Evolutionary conservation across 1,140 invertebrate genomes (phyloP).

Genomic region (Archivesica marissinica): DNA sequence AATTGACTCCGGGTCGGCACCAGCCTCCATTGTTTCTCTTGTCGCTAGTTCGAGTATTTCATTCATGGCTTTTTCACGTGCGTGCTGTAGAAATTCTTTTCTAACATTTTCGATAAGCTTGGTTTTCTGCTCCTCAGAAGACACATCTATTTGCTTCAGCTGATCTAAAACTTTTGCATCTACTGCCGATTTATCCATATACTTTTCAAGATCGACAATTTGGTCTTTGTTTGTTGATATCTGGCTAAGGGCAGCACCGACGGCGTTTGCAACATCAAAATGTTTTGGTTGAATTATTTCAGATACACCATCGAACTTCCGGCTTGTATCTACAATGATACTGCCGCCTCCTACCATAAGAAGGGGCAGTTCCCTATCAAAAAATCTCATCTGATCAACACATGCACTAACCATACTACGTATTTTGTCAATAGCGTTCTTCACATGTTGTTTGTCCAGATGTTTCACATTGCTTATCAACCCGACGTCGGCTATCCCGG

Average conservation of each 20-base stretch:
- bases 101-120: constrained; percentile 31
- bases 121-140: constrained; percentile 29
- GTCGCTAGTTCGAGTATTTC: constrained; percentile 59
- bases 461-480: constrained; percentile 66
- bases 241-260: constrained; percentile 80
- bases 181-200: constrained; percentile 54
- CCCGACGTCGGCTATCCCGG: constrained; percentile 69
- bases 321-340: constrained; percentile 66
- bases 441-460: constrained; percentile 57
- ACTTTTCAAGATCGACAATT: constrained; percentile 67
- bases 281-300: constrained; percentile 68
- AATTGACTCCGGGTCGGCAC: constrained; percentile 68
- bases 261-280: constrained; percentile 80
- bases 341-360: constrained; percentile 80
- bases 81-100: constrained; percentile 67
- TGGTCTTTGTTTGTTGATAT: constrained; percentile 73
- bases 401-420: constrained; percentile 69
- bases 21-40: constrained; percentile 59
- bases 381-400: constrained; percentile 76
- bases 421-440: constrained; percentile 68
- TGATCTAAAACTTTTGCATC: background rate
- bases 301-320: constrained; percentile 62
- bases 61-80: constrained; percentile 65
- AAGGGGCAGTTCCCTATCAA: constrained; percentile 70
- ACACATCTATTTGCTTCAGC: background rate